Conservation (phyloP, 2,797 vertebrate species). For the Neostethus bicornis region DNA sequence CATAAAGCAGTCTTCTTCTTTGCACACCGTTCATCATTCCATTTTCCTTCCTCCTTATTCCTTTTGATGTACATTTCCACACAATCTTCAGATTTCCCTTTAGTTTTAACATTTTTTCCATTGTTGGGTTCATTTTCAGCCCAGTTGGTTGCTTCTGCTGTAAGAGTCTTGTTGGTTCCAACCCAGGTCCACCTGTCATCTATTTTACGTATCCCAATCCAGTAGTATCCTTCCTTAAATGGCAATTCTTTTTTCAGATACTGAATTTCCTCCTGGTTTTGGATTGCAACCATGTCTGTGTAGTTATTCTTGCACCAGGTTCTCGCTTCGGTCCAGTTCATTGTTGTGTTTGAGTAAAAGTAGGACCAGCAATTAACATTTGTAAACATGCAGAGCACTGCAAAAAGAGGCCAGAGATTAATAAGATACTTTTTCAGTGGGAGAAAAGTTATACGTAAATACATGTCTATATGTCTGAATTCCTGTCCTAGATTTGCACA, state of each 20-base stretch:
- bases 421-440: no score
- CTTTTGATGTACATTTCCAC: constrained; percentile 86
- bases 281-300: constrained; percentile 86
- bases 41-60: constrained; percentile 40
- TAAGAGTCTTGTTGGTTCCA: constrained; percentile 80
- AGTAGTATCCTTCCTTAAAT: constrained; percentile 58
- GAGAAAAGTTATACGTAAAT: no score
- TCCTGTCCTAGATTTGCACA: constrained; percentile 59
- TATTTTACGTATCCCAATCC: constrained; percentile 86
- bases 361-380: constrained; percentile 80
- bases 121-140: constrained; percentile 78
- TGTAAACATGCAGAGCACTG: constrained; percentile 69
- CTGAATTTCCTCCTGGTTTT: constrained; percentile 79
- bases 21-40: constrained; percentile 80
- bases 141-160: constrained; percentile 80
- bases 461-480: no score
- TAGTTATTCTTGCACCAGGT: constrained; percentile 65
- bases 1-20: constrained; percentile 79
- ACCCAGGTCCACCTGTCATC: constrained; percentile 81
- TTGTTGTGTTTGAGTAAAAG: constrained; percentile 57
- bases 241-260: constrained; percentile 74
- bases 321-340: constrained; percentile 72
- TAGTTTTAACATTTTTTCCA: accelerated
- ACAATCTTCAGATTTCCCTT: constrained; percentile 66
- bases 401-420: constrained; percentile 21